Evolutionary conservation across 2,113 vertebrate species (phyloP).

Genomic region (Scortum barcoo): DNA sequence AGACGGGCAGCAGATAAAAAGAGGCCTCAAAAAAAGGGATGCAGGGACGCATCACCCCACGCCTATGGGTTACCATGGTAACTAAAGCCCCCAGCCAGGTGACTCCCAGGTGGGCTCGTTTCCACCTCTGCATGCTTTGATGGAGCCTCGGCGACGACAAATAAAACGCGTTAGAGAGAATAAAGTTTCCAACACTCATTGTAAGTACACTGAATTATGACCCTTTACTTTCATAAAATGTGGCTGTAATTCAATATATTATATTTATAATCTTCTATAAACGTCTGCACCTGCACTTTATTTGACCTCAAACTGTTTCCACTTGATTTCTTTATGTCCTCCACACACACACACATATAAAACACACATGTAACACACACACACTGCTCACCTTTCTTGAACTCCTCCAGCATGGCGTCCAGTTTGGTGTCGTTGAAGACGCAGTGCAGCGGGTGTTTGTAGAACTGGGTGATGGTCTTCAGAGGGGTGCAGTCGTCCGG

Average conservation of each 20-base stretch:
- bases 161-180: too few species aligned
- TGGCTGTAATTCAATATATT: too few species aligned
- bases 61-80: not conserved
- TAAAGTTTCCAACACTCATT: too few species aligned
- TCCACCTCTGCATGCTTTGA: not conserved
- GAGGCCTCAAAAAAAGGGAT: too few species aligned
- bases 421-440: conserved; percentile 96
- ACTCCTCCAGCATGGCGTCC: conserved; percentile 95
- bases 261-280: too few species aligned
- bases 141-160: too few species aligned
- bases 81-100: not conserved
- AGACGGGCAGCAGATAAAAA: not conserved
- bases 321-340: too few species aligned
- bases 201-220: not conserved
- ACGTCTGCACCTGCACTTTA: too few species aligned
- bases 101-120: not conserved
- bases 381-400: conserved; percentile 93
- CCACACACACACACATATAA: not conserved
- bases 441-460: conserved; percentile 93
- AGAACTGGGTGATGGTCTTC: conserved; percentile 96
- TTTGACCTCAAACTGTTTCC: too few species aligned
- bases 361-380: too few species aligned
- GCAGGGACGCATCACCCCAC: too few species aligned
- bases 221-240: too few species aligned
- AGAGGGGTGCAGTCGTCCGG: conserved; percentile 95